These are phyloP conservation scores for Drosophila baimaii DNA, from an alignment of 1,140 invertebrate species.

Conservation along the genomic window DNA sequence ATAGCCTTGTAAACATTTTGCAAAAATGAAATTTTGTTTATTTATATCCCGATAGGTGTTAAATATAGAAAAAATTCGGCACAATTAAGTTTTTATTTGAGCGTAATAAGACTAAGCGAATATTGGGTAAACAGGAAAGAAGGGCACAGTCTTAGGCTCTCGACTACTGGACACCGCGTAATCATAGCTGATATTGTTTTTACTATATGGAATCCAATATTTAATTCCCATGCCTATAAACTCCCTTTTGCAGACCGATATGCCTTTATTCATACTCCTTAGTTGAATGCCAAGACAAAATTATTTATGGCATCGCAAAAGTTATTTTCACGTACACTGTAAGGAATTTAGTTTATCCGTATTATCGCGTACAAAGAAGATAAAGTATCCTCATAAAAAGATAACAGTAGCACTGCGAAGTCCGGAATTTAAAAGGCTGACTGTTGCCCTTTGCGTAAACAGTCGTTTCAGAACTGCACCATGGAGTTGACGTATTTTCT, in stretches of 20 bases:
- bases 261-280: not conserved
- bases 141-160: rapidly evolving
- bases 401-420: not conserved
- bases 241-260: not conserved
- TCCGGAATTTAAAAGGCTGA: constrained; percentile 28
- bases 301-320: not conserved
- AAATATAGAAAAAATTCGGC: not conserved
- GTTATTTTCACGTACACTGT: not conserved
- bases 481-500: constrained; percentile 44
- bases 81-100: not conserved
- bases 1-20: no score
- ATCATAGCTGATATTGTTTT: not conserved
- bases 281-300: not conserved
- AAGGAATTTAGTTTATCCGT: not conserved
- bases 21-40: no score
- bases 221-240: not conserved
- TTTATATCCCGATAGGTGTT: not conserved
- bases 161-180: not conserved
- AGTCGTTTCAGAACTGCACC: not conserved
- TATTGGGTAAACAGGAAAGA: not conserved
- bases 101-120: not conserved
- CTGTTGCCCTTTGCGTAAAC: not conserved
- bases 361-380: not conserved
- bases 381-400: constrained; percentile 1
- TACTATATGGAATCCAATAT: not conserved